Evolutionary conservation across 1,140 invertebrate species (phyloP), one percentile per base, ranked within the genome.

Genomic region (Drosophila rufa): DNA sequence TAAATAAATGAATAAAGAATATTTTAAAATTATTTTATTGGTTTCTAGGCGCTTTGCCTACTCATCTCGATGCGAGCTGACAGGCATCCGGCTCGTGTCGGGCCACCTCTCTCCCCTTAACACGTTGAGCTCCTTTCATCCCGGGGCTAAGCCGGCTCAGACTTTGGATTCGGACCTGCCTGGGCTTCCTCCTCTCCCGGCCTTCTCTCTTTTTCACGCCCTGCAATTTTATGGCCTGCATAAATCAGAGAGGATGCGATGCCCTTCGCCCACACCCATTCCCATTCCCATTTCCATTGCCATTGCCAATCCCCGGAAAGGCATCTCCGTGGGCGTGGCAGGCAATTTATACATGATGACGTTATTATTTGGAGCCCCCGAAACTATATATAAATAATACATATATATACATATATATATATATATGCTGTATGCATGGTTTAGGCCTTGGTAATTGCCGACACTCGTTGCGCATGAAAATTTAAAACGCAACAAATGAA

Each of bases 401-500:
- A 46, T 9, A 40, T 33, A 19, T n/a, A 57, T 27, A 12, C 27
- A 11, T 1, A n/a, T 11, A n/a, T 25, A n/a, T n/a, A 6, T 22
- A 9, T 43, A 45, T 25, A 55, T n/a, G 17, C 25, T n/a, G 22
- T 58, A 50, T 58, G 27, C 27, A 55, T 67, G 75, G 53, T 76
- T 56, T 77, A 66, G 79, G 59, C 55, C 70, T 46, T 67, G 70
- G 81, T 83, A 83, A 90, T 87, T 89, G 80, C 80, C 80, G 65
- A 38, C 66, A 67, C 78, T 82, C 65, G 55, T 47, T 64, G 76
- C 68, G 59, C 84, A 87, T 87, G 84, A 87, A 87, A 87, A 80
- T 87, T 86, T 89, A 76, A 87, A 79, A 75, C 78, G 85, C 84
- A 84, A 84, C 77, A 87, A 89, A 89, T 84, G 78, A 89, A 89